Evolutionary conservation across 2,113 vertebrate genomes (phyloP).

Genomic region (Poecile atricapillus): DNA sequence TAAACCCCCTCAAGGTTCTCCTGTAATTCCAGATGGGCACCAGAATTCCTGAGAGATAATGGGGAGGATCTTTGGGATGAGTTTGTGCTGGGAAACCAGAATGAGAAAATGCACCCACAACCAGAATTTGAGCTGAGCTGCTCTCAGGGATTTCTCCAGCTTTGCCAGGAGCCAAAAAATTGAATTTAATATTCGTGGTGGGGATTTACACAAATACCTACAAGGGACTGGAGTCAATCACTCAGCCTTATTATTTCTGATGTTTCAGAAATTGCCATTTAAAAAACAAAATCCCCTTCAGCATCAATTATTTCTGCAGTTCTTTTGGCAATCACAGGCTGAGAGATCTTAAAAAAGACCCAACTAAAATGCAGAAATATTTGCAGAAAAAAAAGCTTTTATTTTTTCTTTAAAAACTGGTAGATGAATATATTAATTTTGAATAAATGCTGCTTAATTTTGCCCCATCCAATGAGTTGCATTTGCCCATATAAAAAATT

Average conservation of each 20-base stretch:
- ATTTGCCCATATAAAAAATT: background rate
- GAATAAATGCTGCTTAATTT: background rate
- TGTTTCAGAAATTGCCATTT: background rate
- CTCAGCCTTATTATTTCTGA: background rate
- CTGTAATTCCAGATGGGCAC: background rate
- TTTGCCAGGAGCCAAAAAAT: background rate
- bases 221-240: background rate
- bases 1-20: background rate
- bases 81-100: background rate
- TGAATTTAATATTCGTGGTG: background rate
- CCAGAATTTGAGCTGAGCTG: background rate
- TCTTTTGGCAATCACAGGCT: background rate
- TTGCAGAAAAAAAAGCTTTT: background rate
- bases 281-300: background rate
- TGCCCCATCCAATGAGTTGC: background rate
- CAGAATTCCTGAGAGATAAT: background rate
- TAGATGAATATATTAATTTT: background rate
- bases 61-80: background rate
- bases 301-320: background rate
- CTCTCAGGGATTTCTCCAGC: background rate
- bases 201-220: background rate
- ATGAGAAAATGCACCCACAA: background rate
- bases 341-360: background rate
- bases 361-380: background rate
- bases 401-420: background rate